phyloP scores from a whole-genome alignment of 2,888 invertebrate genomes.

The Linyphia triangularis region DNA sequence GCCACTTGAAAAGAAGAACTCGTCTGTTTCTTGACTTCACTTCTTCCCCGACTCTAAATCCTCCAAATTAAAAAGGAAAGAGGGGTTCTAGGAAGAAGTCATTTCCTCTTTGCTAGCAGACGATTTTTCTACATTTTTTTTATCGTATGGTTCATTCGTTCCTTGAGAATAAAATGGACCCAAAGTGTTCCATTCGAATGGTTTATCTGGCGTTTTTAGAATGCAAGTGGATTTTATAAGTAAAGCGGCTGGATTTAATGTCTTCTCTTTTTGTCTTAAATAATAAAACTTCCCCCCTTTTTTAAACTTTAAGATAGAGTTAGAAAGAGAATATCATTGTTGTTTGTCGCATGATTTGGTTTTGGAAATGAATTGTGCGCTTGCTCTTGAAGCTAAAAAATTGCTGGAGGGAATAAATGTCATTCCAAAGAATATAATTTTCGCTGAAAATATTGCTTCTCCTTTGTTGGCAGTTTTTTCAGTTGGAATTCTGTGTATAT shows the following conservation, averaged over 20 bases:
- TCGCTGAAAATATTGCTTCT: no score
- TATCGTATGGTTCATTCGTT: conserved; percentile 44
- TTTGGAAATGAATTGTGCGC: conserved; percentile 51
- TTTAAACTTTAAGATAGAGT: neutral
- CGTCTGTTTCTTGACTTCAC: conserved; percentile 56
- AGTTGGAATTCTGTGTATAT: no score
- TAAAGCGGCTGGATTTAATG: conserved; percentile 53
- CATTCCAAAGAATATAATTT: no score
- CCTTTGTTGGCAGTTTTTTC: no score
- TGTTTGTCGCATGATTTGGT: conserved; percentile 70
- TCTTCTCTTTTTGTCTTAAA: conserved; percentile 68
- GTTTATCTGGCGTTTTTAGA: conserved; percentile 66
- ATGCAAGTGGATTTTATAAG: conserved; percentile 41
- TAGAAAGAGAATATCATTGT: conserved; percentile 11
- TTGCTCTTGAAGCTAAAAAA: neutral
- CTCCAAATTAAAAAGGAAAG: conserved; percentile 62
- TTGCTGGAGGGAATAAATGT: neutral
- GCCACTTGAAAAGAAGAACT: conserved; percentile 35
- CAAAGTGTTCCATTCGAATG: conserved; percentile 67
- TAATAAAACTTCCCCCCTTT: conserved; percentile 60
- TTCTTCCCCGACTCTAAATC: conserved; percentile 50
- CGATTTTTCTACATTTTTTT: conserved; percentile 26
- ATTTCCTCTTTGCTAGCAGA: conserved; percentile 31
- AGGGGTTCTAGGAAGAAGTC: conserved; percentile 21
- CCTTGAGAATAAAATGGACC: conserved; percentile 59